Evolutionary conservation across 1,140 invertebrate species (phyloP), one percentile per base, ranked within the genome.

Genomic region (Drosophila sulfurigaster): DNA sequence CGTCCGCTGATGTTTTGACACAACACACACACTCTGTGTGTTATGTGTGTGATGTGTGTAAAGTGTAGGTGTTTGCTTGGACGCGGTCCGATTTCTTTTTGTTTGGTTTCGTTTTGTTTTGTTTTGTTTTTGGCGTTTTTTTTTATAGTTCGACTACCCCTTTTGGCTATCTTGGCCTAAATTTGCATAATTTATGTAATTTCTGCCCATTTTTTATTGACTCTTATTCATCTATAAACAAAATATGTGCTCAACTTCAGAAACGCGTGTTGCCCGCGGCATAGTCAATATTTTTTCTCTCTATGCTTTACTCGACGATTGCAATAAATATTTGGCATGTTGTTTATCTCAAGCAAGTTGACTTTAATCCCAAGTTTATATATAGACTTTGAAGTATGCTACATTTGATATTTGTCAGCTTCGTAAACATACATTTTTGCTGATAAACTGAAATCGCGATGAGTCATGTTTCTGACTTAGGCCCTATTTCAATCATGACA

Each of bases 131-230:
- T 69, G 13, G 45, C 45, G 15, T 64, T 74, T 67, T 25, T 41
- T 52, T 73, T 68, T 63, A 70, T 75, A 63, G 66, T 70, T 69
- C 72, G 66, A 75, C 73, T 76, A 67, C 74, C 77, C 51, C 63
- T 73, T 77, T 79, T 60, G 68, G 77, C 56, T 79, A 71, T 63
- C 68, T 78, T 74, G 69, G 78, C 70, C 78, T 65, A 73, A 78
- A 80, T 80, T 78, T 80, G 75, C 78, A 80, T 80, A 80, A 80
- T 80, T 78, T 78, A 79, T 79, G 77, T 77, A 79, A 79, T 77
- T 79, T 77, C 35, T 59, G 67, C 20, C 6, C 64, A 62, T 46
- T 68, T 62, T 69, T 75, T 74, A 62, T 74, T 75, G 71, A 48
- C 63, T 63, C 56, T 51, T 32, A 48, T 51, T 45, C 52, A 11